Evolutionary conservation across 2,113 vertebrate species (phyloP), one percentile per base, ranked within the genome.

Genomic region (Hippocampus barbouri): DNA sequence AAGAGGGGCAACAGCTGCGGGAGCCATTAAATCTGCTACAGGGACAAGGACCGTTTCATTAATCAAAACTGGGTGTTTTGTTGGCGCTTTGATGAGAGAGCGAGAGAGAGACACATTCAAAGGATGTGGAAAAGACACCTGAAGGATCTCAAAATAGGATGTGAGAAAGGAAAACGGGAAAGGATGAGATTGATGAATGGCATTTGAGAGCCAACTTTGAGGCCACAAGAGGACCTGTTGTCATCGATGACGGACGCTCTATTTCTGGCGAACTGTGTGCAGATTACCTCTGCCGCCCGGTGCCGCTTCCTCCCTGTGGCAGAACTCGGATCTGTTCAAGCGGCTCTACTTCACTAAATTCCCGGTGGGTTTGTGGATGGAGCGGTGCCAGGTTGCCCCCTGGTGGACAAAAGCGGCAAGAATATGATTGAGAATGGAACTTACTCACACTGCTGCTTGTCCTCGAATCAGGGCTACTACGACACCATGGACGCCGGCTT

Each of bases 401-500:
- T 41, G 67, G 30, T 15, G 67, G 66, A 10, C 7, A 40, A 18
- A 21, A 43, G 38, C 14, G 14, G 64, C 27, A 23, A 41, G 3
- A 43, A 21, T 40, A 40, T 7, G 38, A 40, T 8, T 9, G 4
- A 10, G 8, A 18, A 18, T 18, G 30, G 4, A 14, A 45, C 9
- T 2, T 3, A 38, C 7, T 8, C 23, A 6, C 2, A 21, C 15
- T 16, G 27, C 18, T 40, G 16, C 40, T 11, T 43, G 5, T 12
- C 23, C 9, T 27, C n/a, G 1, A 5, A 3, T 75, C 79, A 98
- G 96, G 97, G 96, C 3, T 98, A 94, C 74, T 99, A 98, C 15
- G 96, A 99, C 85, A 98, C 96, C 16, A 99, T 98, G 97, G 96
- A 99, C 67, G 95, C 96, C 27, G 97, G 97, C 4, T 98, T 93